A percentile compares a stretch with the other conserved stretches of the same genome.
phyloP scores from a whole-genome alignment of 2,113 vertebrate species.

The Mus pahari region DNA sequence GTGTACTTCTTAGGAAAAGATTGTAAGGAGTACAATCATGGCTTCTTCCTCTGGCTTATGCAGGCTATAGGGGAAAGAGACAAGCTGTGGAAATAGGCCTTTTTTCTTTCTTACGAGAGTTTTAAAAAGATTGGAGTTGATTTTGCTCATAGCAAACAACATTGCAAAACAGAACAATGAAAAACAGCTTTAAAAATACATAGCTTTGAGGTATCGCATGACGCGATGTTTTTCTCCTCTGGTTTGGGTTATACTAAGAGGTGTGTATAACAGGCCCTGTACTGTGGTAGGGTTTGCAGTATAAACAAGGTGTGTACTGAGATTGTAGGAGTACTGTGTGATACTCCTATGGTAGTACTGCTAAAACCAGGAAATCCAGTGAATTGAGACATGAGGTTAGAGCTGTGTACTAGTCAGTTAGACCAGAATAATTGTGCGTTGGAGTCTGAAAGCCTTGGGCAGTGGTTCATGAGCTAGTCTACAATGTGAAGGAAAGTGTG shows the following conservation, averaged over 20 bases:
- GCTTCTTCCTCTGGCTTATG: not conserved
- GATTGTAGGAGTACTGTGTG: not conserved
- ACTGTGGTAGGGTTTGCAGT: not conserved
- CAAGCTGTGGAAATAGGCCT: conserved; percentile 58
- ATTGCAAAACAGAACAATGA: conserved; percentile 61
- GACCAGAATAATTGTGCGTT: not conserved
- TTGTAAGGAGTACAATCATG: conserved; percentile 11
- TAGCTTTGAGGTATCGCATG: conserved; percentile 78
- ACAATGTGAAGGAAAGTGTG: not conserved
- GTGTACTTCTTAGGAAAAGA: not conserved
- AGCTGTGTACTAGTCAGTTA: not conserved
- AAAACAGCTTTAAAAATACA: conserved; percentile 19
- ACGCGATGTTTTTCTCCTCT: conserved; percentile 40
- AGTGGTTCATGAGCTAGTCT: not conserved
- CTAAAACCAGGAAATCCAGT: not conserved
- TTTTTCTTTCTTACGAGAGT: conserved; percentile 60
- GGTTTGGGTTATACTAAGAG: conserved; percentile 42
- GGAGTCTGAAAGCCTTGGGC: not conserved
- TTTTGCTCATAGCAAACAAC: conserved; percentile 76
- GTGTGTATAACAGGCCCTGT: not conserved
- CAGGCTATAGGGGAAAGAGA: not conserved
- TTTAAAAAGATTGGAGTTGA: conserved; percentile 65
- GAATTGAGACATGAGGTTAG: not conserved
- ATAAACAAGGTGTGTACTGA: not conserved
- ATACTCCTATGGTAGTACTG: not conserved